phyloP scores from a whole-genome alignment of 2,888 invertebrate species.

The Melitaea athalia region DNA sequence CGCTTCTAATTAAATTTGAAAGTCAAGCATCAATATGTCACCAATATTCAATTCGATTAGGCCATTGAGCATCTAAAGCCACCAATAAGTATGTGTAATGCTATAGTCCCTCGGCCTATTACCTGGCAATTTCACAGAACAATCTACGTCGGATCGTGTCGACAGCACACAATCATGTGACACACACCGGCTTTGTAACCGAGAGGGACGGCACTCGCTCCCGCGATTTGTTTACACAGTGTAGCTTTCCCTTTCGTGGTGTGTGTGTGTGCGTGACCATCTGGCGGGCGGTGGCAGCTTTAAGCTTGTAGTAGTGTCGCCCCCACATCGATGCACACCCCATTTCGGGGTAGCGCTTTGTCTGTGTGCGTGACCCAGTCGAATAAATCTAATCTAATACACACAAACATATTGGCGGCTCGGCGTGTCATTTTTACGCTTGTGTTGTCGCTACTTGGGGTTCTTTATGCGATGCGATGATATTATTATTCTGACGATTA shows the following conservation, averaged over 20 bases:
- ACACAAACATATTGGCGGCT: conserved; percentile 80
- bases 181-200: conserved; percentile 70
- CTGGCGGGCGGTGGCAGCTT: conserved; percentile 70
- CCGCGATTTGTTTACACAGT: conserved; percentile 80
- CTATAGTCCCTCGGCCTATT: conserved; percentile 80
- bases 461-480: conserved; percentile 79
- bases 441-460: conserved; percentile 80
- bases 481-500: conserved; percentile 82
- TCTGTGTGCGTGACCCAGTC: conserved; percentile 79
- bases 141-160: conserved; percentile 76
- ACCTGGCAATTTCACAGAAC: conserved; percentile 83
- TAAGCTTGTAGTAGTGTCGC: conserved; percentile 64
- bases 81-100: conserved; percentile 80
- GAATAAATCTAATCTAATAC: conserved; percentile 80
- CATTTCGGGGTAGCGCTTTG: conserved; percentile 65
- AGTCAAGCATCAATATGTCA: conserved; percentile 57
- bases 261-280: conserved; percentile 73
- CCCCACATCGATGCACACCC: conserved; percentile 70
- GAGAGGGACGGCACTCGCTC: conserved; percentile 74
- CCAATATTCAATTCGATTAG: conserved; percentile 76
- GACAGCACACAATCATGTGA: conserved; percentile 74
- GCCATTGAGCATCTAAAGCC: conserved; percentile 71
- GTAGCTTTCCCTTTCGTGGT: conserved; percentile 78
- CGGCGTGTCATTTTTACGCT: conserved; percentile 81
- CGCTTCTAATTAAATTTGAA: conserved; percentile 42